phyloP scores from a whole-genome alignment of 2,797 vertebrate genomes.

The Bovichtus diacanthus region DNA sequence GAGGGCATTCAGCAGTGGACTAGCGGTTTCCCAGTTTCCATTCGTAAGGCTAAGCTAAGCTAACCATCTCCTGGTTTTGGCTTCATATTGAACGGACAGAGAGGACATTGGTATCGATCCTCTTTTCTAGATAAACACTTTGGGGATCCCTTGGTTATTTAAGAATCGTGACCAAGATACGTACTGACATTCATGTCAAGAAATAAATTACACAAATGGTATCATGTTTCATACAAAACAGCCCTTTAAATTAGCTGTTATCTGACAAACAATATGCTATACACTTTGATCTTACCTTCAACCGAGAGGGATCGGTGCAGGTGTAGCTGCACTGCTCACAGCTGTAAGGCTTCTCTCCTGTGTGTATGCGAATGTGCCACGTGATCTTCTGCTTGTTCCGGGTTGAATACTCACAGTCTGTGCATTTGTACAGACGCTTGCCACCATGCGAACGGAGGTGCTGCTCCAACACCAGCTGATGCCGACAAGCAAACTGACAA shows the following conservation, averaged over 20 bases:
- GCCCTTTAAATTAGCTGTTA: neutral
- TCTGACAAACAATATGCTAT: neutral
- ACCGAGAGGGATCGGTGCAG: conserved; percentile 93
- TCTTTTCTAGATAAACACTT: too few species aligned
- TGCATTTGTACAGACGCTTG: conserved; percentile 93
- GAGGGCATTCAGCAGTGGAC: too few species aligned
- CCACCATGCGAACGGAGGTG: conserved; percentile 94
- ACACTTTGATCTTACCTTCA: conserved; percentile 88
- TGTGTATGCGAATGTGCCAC: conserved; percentile 97
- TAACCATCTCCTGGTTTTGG: too few species aligned
- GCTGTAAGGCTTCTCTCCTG: conserved; percentile 95
- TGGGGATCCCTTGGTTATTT: too few species aligned
- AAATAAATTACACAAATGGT: neutral
- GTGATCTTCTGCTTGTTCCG: conserved; percentile 98
- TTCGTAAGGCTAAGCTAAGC: too few species aligned
- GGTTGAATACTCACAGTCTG: conserved; percentile 92
- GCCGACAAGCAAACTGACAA: conserved; percentile 90
- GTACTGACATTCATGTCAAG: neutral
- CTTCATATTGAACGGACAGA: too few species aligned
- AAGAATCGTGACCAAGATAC: neutral
- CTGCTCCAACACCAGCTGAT: conserved; percentile 94
- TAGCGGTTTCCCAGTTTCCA: too few species aligned
- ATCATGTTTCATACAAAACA: neutral
- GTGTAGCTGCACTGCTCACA: conserved; percentile 94
- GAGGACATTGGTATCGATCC: too few species aligned